Evolutionary conservation across 2,888 invertebrate species (phyloP).

Genomic region (Drepana falcataria): DNA sequence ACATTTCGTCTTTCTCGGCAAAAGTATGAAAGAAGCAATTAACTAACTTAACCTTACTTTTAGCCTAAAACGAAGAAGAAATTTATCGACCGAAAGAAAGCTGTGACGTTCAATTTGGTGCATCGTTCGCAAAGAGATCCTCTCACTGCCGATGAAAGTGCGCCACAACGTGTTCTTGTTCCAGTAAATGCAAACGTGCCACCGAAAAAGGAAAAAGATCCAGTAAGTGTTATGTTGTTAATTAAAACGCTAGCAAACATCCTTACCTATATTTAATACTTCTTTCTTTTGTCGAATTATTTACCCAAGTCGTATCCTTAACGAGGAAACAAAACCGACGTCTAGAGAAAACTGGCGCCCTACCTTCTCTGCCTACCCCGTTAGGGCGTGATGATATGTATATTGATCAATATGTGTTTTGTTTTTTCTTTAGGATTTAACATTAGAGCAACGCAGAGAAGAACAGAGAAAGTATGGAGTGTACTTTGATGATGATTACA

Average conservation of each 20-base stretch:
- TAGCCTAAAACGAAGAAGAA: conserved; percentile 85
- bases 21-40: not conserved
- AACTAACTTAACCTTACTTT: conserved; percentile 31
- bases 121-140: conserved; percentile 97
- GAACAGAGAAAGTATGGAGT: conserved; percentile 93
- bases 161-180: conserved; percentile 91
- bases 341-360: too few relatives aligned
- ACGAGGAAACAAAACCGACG: too few relatives aligned
- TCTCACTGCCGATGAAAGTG: conserved; percentile 90
- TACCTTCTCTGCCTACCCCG: too few relatives aligned
- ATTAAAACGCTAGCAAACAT: too few relatives aligned
- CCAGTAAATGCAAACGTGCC: conserved; percentile 76
- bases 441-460: conserved; percentile 78
- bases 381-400: too few relatives aligned
- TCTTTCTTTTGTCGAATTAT: not conserved
- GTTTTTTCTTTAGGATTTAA: conserved; percentile 41
- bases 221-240: conserved; percentile 43
- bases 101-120: conserved; percentile 94
- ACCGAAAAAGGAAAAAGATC: conserved; percentile 52
- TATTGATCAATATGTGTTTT: too few relatives aligned
- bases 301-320: too few relatives aligned
- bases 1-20: not conserved
- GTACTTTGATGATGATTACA: conserved; percentile 95
- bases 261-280: not conserved
- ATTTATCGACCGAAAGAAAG: conserved; percentile 94